Conservation (phyloP, 2,797 vertebrate genomes). For the Peromyscus aztecus region DNA sequence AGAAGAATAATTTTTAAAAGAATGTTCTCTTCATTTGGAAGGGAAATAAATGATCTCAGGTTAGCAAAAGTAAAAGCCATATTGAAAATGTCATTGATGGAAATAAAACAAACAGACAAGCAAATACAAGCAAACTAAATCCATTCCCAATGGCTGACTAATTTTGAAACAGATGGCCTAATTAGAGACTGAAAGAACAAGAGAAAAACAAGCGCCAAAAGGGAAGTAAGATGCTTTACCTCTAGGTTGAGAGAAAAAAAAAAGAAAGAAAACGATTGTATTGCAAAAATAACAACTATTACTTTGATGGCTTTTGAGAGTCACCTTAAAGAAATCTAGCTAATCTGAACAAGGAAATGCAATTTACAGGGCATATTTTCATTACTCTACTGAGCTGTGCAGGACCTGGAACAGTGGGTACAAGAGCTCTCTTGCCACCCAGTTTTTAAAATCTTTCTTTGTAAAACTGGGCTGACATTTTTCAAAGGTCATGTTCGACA, state of each 20-base stretch:
- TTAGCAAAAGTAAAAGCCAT: constrained; percentile 46
- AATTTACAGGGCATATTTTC: not conserved
- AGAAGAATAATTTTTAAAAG: constrained; percentile 30
- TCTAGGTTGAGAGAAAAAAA: constrained; percentile 13
- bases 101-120: constrained; percentile 55
- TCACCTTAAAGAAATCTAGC: constrained; percentile 10
- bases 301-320: constrained; percentile 22
- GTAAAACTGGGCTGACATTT: not conserved
- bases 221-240: constrained; percentile 49
- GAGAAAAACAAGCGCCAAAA: not conserved
- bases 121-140: constrained; percentile 63
- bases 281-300: not conserved
- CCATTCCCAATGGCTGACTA: constrained; percentile 36
- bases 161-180: constrained; percentile 67
- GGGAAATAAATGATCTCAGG: constrained; percentile 3
- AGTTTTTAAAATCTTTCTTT: not conserved
- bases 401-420: not conserved
- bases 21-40: not conserved
- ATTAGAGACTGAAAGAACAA: constrained; percentile 53
- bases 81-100: constrained; percentile 54
- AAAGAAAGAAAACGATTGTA: not conserved
- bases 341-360: constrained; percentile 44
- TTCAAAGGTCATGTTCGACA: not conserved
- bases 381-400: not conserved
- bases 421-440: not conserved